Percentiles rank a stretch among this genome's conserved stretches.
phyloP scores from a whole-genome alignment of 1,140 invertebrate genomes.

The Odontomachus brunneus region DNA sequence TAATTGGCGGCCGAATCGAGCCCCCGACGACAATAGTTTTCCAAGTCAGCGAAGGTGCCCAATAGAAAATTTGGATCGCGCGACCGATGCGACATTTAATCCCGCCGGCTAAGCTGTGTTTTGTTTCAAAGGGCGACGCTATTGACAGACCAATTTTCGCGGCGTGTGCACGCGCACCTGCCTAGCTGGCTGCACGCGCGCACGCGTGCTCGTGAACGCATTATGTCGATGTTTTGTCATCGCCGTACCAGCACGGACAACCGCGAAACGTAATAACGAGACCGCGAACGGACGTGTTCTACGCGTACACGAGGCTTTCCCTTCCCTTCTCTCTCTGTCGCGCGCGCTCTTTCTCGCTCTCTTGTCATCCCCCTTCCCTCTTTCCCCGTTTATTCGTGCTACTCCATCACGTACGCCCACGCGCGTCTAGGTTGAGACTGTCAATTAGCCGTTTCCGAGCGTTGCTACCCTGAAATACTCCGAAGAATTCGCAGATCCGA shows the following conservation, averaged over 20 bases:
- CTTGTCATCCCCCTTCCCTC: slow-evolving; percentile 48
- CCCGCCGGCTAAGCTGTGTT: background rate
- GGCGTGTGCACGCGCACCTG: background rate
- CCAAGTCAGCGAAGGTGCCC: slow-evolving; percentile 26
- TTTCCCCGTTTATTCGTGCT: background rate
- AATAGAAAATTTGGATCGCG: slow-evolving; percentile 28
- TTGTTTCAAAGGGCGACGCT: slow-evolving; percentile 36
- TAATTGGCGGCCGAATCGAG: slow-evolving; percentile 30
- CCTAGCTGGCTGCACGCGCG: too few relatives aligned
- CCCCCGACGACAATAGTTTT: slow-evolving; percentile 31
- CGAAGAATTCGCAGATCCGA: background rate
- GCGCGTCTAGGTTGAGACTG: slow-evolving; percentile 2
- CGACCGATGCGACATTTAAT: background rate
- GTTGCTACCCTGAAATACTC: background rate
- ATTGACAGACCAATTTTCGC: slow-evolving; percentile 48
- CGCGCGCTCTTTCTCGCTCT: slow-evolving; percentile 20
- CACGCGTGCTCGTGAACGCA: background rate
- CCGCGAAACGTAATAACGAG: slow-evolving; percentile 71
- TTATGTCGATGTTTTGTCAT: slow-evolving; percentile 64
- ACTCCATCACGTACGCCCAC: slow-evolving; percentile 11
- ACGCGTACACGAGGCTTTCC: slow-evolving; percentile 4
- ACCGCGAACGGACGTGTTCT: slow-evolving; percentile 61
- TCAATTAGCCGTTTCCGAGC: slow-evolving; percentile 29
- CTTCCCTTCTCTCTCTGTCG: too few relatives aligned
- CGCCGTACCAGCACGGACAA: slow-evolving; percentile 53